A percentile compares a stretch with the other conserved stretches of the same genome.
Evolutionary conservation across 2,797 vertebrate species (phyloP).

Genomic region (Xiphophorus birchmanni): DNA sequence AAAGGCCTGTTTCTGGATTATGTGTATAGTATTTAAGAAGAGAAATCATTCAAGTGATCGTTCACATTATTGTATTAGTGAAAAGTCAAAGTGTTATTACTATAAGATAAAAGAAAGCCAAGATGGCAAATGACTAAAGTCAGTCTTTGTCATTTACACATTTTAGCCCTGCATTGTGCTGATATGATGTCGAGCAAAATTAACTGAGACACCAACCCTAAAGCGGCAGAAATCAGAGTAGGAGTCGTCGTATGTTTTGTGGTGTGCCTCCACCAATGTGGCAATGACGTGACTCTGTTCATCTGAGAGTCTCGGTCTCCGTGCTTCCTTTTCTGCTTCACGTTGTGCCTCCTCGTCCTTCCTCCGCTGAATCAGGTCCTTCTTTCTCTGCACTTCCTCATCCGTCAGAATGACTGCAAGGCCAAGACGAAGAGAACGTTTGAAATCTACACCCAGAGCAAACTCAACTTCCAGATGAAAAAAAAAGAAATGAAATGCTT

Average conservation of each 20-base stretch:
- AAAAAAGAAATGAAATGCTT: background rate
- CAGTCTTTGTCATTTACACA: background rate
- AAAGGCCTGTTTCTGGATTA: background rate
- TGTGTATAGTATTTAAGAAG: background rate
- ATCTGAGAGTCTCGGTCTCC: constrained; percentile 87
- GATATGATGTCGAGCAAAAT: background rate
- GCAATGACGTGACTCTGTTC: constrained; percentile 90
- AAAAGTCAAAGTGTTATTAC: background rate
- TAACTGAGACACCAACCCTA: constrained; percentile 78
- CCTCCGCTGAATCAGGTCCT: constrained; percentile 92
- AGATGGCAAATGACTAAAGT: background rate
- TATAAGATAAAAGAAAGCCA: background rate
- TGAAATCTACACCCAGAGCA: background rate
- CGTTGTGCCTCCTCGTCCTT: constrained; percentile 93
- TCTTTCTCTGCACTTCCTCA: constrained; percentile 96
- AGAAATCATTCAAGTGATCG: background rate
- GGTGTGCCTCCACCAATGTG: constrained; percentile 90
- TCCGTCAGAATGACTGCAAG: constrained; percentile 95
- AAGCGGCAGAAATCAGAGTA: constrained; percentile 94
- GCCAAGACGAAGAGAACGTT: constrained; percentile 15
- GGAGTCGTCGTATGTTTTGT: constrained; percentile 93
- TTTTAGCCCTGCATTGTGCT: background rate
- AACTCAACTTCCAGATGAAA: background rate
- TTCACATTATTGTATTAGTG: background rate
- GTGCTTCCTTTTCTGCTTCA: constrained; percentile 88